Base-by-base conservation (phyloP, 2,113 vertebrate species). In the Barnardius zonarius region DNA sequence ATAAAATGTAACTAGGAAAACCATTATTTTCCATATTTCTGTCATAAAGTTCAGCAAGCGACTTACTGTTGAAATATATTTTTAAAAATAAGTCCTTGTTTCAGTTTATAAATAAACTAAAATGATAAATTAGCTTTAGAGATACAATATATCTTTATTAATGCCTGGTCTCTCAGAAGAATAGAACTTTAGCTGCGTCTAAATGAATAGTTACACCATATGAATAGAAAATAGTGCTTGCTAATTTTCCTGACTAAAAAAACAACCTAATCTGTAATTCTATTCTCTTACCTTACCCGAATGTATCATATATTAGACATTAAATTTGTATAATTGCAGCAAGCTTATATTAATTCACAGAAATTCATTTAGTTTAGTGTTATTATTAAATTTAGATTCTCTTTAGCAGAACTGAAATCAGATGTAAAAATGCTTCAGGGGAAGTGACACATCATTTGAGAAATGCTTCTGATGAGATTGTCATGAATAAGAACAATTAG, bases 301-400 rank as follows among this genome's bases (percentile, higher is more conserved):
- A 75, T 19, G 19, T 84, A 77, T 62, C 76, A 78, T 35, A n/a
- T 64, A 78, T 68, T 61, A 83, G 20, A 84, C 33, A 93, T 77
- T 93, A 69, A 81, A 88, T 90, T 83, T 92, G 33, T 78, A 52
- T 81, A 66, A 74, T 70, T 78, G 43, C 43, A 92, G 68, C 4
- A 88, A 88, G 27, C 13, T 64, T 83, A 92, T 92, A 94, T 93
- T 84, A 84, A 86, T 92, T 84, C 86, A 79, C 24, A 78, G 14
- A 94, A 90, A 75, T 88, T 88, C 12, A 23, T 86, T 88, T 83
- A 74, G 27, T 75, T 83, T 72, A 84, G 15, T n/a, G 61, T 75
- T 66, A 63, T 86, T 88, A 94, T 95, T 87, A 85, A 84, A 89
- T 89, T 86, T 59, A 81, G 44, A 81, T 72, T 88, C 24, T 70